phyloP scores from a whole-genome alignment of 2,888 invertebrate genomes.

The Synergus umbraculus region DNA sequence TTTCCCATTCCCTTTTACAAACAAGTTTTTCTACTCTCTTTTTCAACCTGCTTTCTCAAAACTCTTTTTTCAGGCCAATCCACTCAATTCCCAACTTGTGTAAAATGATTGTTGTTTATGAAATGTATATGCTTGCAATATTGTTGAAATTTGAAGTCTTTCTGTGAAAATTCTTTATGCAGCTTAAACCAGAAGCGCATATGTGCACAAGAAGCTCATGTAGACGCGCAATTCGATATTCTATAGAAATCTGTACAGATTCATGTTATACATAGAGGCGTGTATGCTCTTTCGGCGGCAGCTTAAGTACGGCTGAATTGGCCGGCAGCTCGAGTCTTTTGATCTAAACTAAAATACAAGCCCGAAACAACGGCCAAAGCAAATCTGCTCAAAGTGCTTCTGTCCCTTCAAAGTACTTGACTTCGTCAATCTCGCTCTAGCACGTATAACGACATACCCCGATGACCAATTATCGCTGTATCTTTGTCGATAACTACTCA shows the following conservation, averaged over 20 bases:
- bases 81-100: too few species aligned
- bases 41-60: too few species aligned
- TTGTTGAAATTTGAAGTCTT: too few species aligned
- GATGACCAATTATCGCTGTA: slow-evolving; percentile 76
- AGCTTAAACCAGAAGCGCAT: slow-evolving; percentile 50
- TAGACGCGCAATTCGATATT: slow-evolving; percentile 46
- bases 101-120: background rate
- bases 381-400: slow-evolving; percentile 75
- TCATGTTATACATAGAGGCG: slow-evolving; percentile 55
- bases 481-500: slow-evolving; percentile 75
- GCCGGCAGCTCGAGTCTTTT: slow-evolving; percentile 71
- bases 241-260: slow-evolving; percentile 41
- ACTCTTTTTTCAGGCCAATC: too few species aligned
- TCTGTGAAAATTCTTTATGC: slow-evolving; percentile 47
- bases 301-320: slow-evolving; percentile 75
- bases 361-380: slow-evolving; percentile 76
- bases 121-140: background rate
- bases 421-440: slow-evolving; percentile 68
- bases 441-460: slow-evolving; percentile 70
- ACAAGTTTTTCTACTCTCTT: too few species aligned
- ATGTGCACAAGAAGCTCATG: slow-evolving; percentile 53
- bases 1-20: too few species aligned
- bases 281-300: slow-evolving; percentile 51
- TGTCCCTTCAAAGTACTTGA: slow-evolving; percentile 71
- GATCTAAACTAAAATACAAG: slow-evolving; percentile 76